A percentile compares a stretch with the other conserved stretches of the same genome.
These are phyloP conservation scores for Theropithecus gelada DNA, from an alignment of 2,113 vertebrate species.

Conservation along the genomic window DNA sequence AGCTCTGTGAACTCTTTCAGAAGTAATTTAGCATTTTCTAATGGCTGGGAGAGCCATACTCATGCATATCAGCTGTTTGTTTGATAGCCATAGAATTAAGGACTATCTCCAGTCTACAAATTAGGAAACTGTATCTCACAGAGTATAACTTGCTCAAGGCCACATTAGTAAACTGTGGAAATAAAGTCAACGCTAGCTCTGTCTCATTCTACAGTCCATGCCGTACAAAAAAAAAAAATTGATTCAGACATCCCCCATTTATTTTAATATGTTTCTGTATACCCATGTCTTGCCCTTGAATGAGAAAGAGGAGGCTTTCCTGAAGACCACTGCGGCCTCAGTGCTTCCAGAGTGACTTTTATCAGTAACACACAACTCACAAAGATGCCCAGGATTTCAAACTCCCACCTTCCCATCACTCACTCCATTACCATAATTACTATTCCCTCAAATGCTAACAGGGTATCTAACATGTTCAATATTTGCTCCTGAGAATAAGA, in stretches of 20 bases:
- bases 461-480: background rate
- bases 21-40: background rate
- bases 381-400: background rate
- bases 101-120: background rate
- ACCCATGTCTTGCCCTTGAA: background rate
- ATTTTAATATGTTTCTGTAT: background rate
- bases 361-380: background rate
- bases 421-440: background rate
- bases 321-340: background rate
- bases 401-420: background rate
- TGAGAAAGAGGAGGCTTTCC: background rate
- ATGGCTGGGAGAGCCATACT: background rate
- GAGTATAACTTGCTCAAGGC: background rate
- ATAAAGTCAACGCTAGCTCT: background rate
- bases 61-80: background rate
- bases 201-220: background rate
- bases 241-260: background rate
- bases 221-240: background rate
- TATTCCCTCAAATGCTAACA: background rate
- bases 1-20: background rate
- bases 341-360: background rate
- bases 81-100: background rate
- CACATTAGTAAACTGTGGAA: background rate
- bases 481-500: background rate
- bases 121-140: background rate